Evolutionary conservation across 2,888 invertebrate genomes (phyloP).

Genomic region (Xestia ashworthii): DNA sequence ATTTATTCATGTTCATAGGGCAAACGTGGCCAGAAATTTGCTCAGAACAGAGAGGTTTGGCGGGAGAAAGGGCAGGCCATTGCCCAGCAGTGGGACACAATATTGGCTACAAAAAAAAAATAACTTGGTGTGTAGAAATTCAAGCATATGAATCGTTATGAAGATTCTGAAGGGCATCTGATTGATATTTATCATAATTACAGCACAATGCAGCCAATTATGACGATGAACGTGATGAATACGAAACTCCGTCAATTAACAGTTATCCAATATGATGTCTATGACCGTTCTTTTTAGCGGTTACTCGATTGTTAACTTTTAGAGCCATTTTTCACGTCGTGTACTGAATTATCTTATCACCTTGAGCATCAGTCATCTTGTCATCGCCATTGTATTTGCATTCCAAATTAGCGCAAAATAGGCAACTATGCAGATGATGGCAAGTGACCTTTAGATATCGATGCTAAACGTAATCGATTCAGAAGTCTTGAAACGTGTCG

Average conservation of each 20-base stretch:
- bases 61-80: too few relatives aligned
- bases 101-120: too few relatives aligned
- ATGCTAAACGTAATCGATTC: neutral
- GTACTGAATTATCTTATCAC: neutral
- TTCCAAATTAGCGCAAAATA: neutral
- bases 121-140: neutral
- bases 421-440: neutral
- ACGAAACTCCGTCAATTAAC: neutral
- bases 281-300: conserved; percentile 13
- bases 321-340: neutral
- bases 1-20: too few relatives aligned
- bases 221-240: neutral
- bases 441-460: neutral
- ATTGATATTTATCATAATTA: neutral
- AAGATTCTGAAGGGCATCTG: neutral
- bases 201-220: neutral
- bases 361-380: neutral
- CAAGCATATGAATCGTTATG: neutral
- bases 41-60: too few relatives aligned
- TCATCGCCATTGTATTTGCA: neutral
- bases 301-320: neutral
- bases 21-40: too few relatives aligned
- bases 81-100: too few relatives aligned
- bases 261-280: neutral
- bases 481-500: neutral